Evolutionary conservation across 1,140 invertebrate species (phyloP), one percentile per base, ranked within the genome.

Genomic region (Conus betulinus): DNA sequence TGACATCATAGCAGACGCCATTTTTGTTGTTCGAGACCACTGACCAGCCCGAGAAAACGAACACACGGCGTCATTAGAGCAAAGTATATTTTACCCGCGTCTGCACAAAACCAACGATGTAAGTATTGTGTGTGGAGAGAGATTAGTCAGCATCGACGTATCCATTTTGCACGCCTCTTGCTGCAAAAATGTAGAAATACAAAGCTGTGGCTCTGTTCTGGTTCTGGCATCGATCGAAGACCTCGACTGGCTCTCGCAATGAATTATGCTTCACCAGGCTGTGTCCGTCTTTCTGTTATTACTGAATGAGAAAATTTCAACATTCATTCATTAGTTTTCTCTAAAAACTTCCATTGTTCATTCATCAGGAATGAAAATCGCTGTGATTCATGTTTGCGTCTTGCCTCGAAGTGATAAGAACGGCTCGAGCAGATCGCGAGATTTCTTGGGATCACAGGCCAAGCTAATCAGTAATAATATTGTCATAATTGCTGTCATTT

Each of bases 1-100:
- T 90, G 89, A 90, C 89, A 90, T 90, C 89, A 90, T 83, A 85
- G 74, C 78, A 55, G 86, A 87, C 83, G 71, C 81, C 87, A 84
- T 67, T 74, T 87, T 84, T 87, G 83, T 88, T 90, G 81, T 88
- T 90, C 82, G 63, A 13, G 60, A 67, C 79, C 27, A 79, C 39
- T n/a, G 52, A 60, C 84, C 20, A 11, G 63, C 84, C n/a, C n/a
- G n/a, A 84, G n/a, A 52, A 82, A 79, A 25, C 25, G 53, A 81
- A 63, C 83, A 53, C 67, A 74, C 71, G 71, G 53, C 63, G n/a
- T 53, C 78, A 82, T 71, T 53, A 85, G 51, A 11, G 27, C n/a
- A 27, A 27, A 51, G 25, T 71, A n/a, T 11, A 8, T 15, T 23
- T 25, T 51, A 27, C 67, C 23, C 15, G 63, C 82, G 78, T 15